Evolutionary conservation across 2,797 vertebrate species (phyloP).

Genomic region (Macropus fuliginosus): DNA sequence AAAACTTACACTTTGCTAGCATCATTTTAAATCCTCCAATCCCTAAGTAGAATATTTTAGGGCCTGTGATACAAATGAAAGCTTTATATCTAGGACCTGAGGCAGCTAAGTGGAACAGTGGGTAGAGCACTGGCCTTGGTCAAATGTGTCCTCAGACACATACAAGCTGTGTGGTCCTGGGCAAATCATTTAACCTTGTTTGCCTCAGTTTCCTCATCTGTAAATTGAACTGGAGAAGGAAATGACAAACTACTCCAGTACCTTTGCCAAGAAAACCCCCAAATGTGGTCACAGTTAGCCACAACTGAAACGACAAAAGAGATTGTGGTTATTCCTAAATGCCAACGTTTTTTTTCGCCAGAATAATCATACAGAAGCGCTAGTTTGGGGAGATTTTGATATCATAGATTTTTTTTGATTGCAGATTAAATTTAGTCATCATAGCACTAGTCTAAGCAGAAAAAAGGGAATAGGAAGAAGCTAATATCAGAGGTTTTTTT

Average conservation of each 20-base stretch:
- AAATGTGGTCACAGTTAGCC: not conserved
- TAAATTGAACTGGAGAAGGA: not conserved
- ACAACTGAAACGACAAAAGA: not conserved
- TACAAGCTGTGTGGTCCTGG: not conserved
- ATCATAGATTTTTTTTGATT: not conserved
- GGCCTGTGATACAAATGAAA: not conserved
- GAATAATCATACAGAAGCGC: not conserved
- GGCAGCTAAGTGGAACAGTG: not conserved
- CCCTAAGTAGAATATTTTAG: not conserved
- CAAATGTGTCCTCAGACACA: not conserved
- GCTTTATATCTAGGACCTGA: not conserved
- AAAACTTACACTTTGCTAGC: not conserved
- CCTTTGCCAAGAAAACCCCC: not conserved
- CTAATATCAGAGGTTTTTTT: not conserved
- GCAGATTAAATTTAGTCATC: not conserved
- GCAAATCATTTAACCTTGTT: not conserved
- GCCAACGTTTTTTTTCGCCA: not conserved
- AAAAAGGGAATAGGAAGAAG: not conserved
- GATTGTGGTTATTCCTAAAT: not conserved
- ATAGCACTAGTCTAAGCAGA: not conserved
- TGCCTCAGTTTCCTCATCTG: not conserved
- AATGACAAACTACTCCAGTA: not conserved
- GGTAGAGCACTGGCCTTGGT: not conserved
- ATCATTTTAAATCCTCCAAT: not conserved
- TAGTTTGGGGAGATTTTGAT: not conserved